Evolutionary conservation across 1,140 invertebrate species (phyloP).

Genomic region (Drosophila sucinea): DNA sequence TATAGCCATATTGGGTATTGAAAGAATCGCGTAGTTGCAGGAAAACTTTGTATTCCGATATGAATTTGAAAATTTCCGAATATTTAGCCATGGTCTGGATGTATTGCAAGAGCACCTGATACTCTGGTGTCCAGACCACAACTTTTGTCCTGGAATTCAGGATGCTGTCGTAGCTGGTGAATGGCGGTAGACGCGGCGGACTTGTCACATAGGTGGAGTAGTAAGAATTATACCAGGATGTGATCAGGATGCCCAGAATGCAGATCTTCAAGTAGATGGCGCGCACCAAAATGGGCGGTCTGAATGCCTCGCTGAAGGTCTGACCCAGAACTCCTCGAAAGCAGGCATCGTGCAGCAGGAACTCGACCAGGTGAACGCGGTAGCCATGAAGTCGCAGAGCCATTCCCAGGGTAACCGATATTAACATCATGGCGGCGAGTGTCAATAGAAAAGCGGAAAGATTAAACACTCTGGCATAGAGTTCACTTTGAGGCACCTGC

Average conservation of each 20-base stretch:
- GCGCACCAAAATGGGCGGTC: conserved; percentile 39
- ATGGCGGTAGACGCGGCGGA: conserved; percentile 26
- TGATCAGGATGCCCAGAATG: conserved; percentile 59
- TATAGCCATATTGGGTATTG: conserved; percentile 60
- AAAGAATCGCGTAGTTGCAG: conserved; percentile 62
- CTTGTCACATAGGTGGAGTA: conserved; percentile 70
- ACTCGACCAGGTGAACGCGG: conserved; percentile 20
- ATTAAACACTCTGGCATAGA: conserved; percentile 58
- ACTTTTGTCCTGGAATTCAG: conserved; percentile 43
- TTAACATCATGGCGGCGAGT: conserved; percentile 23
- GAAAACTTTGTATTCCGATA: conserved; percentile 42
- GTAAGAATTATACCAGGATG: conserved; percentile 67
- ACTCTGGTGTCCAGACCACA: conserved; percentile 57
- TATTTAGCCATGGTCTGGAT: conserved; percentile 36
- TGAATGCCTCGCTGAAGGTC: conserved; percentile 44
- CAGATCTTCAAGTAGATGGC: conserved; percentile 64
- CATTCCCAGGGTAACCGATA: conserved; percentile 38
- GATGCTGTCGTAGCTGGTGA: conserved; percentile 53
- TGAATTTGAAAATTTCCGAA: conserved; percentile 46
- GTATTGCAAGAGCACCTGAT: conserved; percentile 25
- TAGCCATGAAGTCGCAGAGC: conserved; percentile 49
- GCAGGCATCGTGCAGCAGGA: conserved; percentile 59
- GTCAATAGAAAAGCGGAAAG: conserved; percentile 34
- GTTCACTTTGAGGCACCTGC: conserved; percentile 48
- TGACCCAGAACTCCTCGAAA: conserved; percentile 63